Evolutionary conservation across 2,888 invertebrate species (phyloP).

Genomic region (Chydorus sphaericus): DNA sequence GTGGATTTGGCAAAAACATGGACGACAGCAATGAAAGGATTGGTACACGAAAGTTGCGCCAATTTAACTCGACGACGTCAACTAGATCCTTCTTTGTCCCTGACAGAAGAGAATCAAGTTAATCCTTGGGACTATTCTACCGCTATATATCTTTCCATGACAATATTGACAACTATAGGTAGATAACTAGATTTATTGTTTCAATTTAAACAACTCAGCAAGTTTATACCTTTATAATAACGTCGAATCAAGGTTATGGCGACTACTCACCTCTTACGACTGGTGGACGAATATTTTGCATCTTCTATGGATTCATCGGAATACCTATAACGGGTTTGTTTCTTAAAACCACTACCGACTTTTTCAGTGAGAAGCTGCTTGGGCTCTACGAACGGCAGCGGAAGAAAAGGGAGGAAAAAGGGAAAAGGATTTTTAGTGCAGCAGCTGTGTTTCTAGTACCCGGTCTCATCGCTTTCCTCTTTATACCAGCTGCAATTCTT

Average conservation of each 20-base stretch:
- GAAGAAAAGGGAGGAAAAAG: conserved; percentile 1
- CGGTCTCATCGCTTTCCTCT: conserved; percentile 22
- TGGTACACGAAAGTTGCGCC: too few species aligned
- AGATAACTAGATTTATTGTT: conserved; percentile 1
- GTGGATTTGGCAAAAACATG: background rate
- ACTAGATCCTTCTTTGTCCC: too few species aligned
- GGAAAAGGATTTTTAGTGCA: conserved; percentile 16
- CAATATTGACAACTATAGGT: conserved; percentile 24
- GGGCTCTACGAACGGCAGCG: background rate
- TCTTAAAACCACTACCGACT: conserved; percentile 22
- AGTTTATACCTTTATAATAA: background rate
- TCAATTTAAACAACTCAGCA: background rate
- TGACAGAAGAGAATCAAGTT: background rate
- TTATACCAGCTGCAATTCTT: conserved; percentile 23
- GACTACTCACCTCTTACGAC: conserved; percentile 22
- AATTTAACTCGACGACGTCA: background rate
- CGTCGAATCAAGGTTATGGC: conserved; percentile 25
- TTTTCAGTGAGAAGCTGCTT: conserved; percentile 20
- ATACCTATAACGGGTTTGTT: conserved; percentile 23
- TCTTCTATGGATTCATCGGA: conserved; percentile 23
- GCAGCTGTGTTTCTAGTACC: conserved; percentile 22
- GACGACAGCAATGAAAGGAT: background rate
- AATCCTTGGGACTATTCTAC: conserved; percentile 12
- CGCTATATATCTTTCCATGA: conserved; percentile 23
- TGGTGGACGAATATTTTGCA: conserved; percentile 22